Evolutionary conservation across 2,888 invertebrate genomes (phyloP), one percentile per base, ranked within the genome.

Genomic region (Cylloceria caligata): DNA sequence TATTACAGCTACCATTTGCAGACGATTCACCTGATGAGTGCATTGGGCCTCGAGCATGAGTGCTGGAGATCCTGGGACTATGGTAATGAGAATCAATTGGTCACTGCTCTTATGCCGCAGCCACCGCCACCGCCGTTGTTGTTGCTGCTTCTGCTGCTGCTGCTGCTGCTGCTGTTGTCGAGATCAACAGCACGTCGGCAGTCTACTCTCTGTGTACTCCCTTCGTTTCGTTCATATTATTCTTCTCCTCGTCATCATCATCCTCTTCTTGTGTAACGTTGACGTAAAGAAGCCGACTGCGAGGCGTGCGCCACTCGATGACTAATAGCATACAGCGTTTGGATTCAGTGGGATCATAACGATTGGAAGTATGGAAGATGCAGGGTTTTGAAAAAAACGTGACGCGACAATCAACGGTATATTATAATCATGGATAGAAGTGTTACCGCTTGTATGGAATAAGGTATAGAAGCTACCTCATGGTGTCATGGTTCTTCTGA

Each of bases 21-120:
- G 83, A 76, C 86, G 88, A 89, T 90, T 91, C 89, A 90, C 85
- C 87, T 90, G 90, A 90, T 89, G 90, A 90, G 89, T 84, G 74
- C 72, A 82, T 85, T 85, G 76, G 80, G 72, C 55, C 30, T 64
- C 13, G 73, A 62, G 64, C 76, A 60, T 45, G 69, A 64, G 27
- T 52, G 69, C 52, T 74, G 49, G 7, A 57, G 80, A 80, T 85
- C 76, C 75, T 83, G 49, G 24, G 80, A 68, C 77, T 60, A 60
- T 71, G 71, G 85, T 85, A 86, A 86, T 85, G 86, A 86, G 83
- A 86, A 84, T 84, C 86, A 86, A 86, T 86, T 86, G 86, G 84
- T 84, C 78, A 72, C 76, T 74, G 73, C 77, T 71, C 45, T n/a
- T n/a, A n/a, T 60, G 69, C 71, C 68, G 75, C 65, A 47, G 71